Evolutionary conservation across 1,140 invertebrate species (phyloP).

Genomic region (Ooceraea biroi): DNA sequence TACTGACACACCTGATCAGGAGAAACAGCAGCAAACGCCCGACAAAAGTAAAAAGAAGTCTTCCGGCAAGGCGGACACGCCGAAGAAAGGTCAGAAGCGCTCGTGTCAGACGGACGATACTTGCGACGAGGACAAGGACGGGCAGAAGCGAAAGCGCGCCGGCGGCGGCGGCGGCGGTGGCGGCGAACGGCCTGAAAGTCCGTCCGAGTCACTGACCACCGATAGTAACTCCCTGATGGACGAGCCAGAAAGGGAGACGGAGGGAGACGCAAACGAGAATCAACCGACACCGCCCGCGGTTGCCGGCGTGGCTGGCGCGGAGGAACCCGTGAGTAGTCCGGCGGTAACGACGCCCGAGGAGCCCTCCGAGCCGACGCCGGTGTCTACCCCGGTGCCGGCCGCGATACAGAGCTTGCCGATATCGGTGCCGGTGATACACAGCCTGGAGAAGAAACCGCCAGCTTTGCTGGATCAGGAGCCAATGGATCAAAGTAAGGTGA

Average conservation of each 20-base stretch:
- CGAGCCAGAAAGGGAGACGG: slow-evolving; percentile 88
- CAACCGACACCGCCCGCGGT: slow-evolving; percentile 87
- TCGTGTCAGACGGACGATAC: slow-evolving; percentile 87
- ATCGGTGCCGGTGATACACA: slow-evolving; percentile 84
- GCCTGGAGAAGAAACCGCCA: slow-evolving; percentile 81
- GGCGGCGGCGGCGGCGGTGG: slow-evolving; percentile 77
- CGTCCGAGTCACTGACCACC: slow-evolving; percentile 92
- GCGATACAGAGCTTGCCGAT: slow-evolving; percentile 82
- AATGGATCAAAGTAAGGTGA: slow-evolving; percentile 81
- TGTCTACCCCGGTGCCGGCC: slow-evolving; percentile 77
- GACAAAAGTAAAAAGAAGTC: slow-evolving; percentile 89
- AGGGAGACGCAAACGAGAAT: slow-evolving; percentile 86
- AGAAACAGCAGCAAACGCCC: slow-evolving; percentile 86
- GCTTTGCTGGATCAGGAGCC: slow-evolving; percentile 67
- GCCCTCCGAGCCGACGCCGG: slow-evolving; percentile 81
- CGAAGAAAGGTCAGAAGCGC: slow-evolving; percentile 91
- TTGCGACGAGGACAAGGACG: slow-evolving; percentile 88
- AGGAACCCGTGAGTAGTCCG: slow-evolving; percentile 80
- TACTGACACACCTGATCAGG: slow-evolving; percentile 91
- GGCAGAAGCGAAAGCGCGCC: slow-evolving; percentile 91
- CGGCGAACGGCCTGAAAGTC: slow-evolving; percentile 89
- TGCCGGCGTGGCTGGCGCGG: slow-evolving; percentile 65
- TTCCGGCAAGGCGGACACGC: slow-evolving; percentile 89
- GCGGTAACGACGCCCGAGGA: slow-evolving; percentile 83
- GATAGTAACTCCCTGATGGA: slow-evolving; percentile 93